These are phyloP conservation scores for Cancer borealis DNA, from an alignment of 2,888 invertebrate genomes.

Conservation along the genomic window DNA sequence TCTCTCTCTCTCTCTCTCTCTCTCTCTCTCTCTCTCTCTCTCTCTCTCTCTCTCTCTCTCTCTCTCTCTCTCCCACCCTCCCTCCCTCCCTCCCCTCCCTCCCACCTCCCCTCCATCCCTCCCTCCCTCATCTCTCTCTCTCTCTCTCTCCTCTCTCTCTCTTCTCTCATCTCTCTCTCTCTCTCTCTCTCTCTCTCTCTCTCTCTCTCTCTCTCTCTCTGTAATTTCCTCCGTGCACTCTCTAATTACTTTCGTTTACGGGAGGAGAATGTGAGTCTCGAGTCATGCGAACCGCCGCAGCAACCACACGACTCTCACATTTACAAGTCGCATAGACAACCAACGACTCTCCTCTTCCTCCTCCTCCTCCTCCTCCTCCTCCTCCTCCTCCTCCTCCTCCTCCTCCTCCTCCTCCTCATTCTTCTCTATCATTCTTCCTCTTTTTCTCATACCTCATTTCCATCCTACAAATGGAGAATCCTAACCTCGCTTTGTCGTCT, in stretches of 20 bases:
- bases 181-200: conserved; percentile 20
- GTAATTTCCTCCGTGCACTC: conserved; percentile 20
- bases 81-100: too few species aligned
- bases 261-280: background rate
- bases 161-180: too few species aligned
- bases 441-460: background rate
- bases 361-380: too few species aligned
- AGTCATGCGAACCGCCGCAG: background rate
- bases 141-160: too few species aligned
- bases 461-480: too few species aligned
- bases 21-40: conserved; percentile 20
- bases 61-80: too few species aligned
- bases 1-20: conserved; percentile 20
- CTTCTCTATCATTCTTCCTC: background rate
- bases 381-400: background rate
- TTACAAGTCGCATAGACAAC: background rate
- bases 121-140: background rate
- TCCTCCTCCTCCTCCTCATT: background rate
- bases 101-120: too few species aligned
- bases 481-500: too few species aligned
- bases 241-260: conserved; percentile 3
- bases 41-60: background rate
- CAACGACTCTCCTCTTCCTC: background rate
- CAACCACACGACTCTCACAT: background rate
- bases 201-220: conserved; percentile 20